Conservation (phyloP, 2,797 vertebrate genomes). For the Chromobotia macracanthus region DNA sequence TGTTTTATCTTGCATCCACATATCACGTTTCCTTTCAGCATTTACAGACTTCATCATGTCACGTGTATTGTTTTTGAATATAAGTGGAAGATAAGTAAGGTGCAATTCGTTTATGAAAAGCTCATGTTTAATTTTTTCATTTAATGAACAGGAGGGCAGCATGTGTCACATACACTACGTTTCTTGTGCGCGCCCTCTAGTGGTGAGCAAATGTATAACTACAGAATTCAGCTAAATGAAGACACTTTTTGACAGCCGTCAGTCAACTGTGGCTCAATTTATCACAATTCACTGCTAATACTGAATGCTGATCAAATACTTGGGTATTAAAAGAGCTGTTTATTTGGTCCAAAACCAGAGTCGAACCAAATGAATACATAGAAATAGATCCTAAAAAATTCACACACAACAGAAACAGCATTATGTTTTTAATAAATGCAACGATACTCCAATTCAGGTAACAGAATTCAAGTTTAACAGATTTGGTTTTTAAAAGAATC, state of each 20-base stretch:
- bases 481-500: conserved; percentile 68
- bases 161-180: neutral
- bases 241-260: no score
- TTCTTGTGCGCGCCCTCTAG: neutral
- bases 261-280: no score
- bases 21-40: conserved; percentile 14
- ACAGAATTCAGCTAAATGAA: no score
- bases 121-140: neutral
- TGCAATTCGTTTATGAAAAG: neutral
- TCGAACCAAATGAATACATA: no score
- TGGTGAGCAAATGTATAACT: no score
- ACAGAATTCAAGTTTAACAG: conserved; percentile 76
- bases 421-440: conserved; percentile 70
- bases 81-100: neutral
- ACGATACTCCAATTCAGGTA: conserved; percentile 71
- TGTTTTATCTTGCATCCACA: conserved; percentile 35
- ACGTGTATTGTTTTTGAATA: neutral
- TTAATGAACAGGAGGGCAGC: neutral
- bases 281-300: no score
- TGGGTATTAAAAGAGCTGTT: no score
- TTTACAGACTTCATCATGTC: neutral
- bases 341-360: no score
- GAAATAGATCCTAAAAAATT: no score
- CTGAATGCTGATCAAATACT: no score
- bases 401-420: conserved; percentile 10